Base-by-base conservation (phyloP, 2,888 invertebrate genomes). In the Heterodera filipjevi region DNA sequence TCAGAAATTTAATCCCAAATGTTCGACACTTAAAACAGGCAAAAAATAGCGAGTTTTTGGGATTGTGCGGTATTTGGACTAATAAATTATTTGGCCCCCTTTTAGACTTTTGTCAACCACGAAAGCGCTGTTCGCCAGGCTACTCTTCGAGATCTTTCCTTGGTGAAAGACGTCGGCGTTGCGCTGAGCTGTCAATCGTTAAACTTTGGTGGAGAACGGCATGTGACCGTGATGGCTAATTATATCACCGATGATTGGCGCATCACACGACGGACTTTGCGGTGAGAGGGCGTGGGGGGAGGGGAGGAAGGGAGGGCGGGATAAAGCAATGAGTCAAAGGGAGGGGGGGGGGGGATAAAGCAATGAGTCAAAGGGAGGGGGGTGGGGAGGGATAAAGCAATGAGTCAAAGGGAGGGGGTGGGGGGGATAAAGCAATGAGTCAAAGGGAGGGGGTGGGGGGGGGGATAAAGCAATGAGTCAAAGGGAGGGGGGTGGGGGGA, bases 171-270 rank as follows among this genome's bases (percentile, higher is more conserved):
- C 49, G 35, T 76, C 64, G 82, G 82, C 32, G 77, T 83, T 10
- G 72, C 83, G n/a, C 49, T 82, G n/a, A 77, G 70, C 46, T 79
- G 81, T 44, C 82, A 84, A 49, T 46, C 53, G 49, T 35, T 82
- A 2, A 32, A 71, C 49, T 81, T 77, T 68, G 76, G 59, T 14
- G 82, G 76, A 10, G 78, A 75, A 72, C 53, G 64, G n/a, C 79
- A 82, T 64, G 33, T 83, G 19, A 59, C 72, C 73, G 66, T 82
- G n/a, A 64, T 53, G n/a, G 79, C 76, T 44, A 81, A 79, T 73
- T 82, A 82, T 71, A 78, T 82, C 53, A 83, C 82, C 1, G 83
- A 82, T 30, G 82, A 82, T 66, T 82, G 82, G 82, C 79, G 75
- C 53, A 71, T 84, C 27, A 79, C 82, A n/a, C 74, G 78, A 33